A percentile compares a stretch with the other conserved stretches of the same genome.
These are phyloP conservation scores for Euphydryas editha DNA, from an alignment of 2,888 invertebrate species.

Conservation along the genomic window DNA sequence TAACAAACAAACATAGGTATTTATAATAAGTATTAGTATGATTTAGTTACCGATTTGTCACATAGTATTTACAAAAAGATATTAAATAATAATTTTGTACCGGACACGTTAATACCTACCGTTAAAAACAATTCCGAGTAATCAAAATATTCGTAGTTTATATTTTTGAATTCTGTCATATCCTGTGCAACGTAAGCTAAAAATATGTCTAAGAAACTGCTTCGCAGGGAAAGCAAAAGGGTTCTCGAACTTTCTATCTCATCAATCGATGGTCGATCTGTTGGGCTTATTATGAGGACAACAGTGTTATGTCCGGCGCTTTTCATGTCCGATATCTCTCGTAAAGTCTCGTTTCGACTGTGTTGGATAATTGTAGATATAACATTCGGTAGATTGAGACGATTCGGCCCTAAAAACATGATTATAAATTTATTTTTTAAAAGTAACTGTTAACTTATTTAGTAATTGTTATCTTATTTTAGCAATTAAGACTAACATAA, in stretches of 20 bases:
- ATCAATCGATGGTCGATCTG: conserved; percentile 68
- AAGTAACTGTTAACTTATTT: no score
- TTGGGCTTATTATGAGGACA: conserved; percentile 80
- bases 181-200: conserved; percentile 80
- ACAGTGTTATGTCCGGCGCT: conserved; percentile 76
- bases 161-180: conserved; percentile 68
- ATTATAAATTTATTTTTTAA: no score
- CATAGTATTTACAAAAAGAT: no score
- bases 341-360: conserved; percentile 71
- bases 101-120: conserved; percentile 46
- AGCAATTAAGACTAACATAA: neutral
- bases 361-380: conserved; percentile 75
- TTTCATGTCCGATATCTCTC: conserved; percentile 58
- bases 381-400: conserved; percentile 76
- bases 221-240: conserved; percentile 73
- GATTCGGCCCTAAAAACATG: conserved; percentile 77
- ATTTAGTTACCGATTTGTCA: no score
- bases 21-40: no score
- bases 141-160: conserved; percentile 74
- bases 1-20: no score
- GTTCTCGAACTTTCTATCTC: conserved; percentile 70
- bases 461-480: no score
- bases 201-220: conserved; percentile 78
- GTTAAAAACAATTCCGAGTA: conserved; percentile 78
- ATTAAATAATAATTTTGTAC: neutral